Evolutionary conservation across 2,888 invertebrate species (phyloP).

Genomic region (Dicranocentrus wangi): DNA sequence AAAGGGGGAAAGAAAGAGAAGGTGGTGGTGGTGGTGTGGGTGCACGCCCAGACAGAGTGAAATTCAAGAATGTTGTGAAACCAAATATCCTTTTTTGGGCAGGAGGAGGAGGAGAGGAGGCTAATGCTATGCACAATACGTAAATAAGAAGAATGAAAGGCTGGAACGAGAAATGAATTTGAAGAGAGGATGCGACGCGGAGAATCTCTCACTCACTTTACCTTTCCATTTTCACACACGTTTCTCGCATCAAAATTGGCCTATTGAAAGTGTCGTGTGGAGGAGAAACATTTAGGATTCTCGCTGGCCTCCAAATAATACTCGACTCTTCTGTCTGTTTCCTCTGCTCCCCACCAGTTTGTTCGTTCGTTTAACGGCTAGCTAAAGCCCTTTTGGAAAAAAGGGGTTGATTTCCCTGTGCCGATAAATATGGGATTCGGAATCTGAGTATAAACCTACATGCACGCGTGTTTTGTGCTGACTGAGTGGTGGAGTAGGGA

Average conservation of each 20-base stretch:
- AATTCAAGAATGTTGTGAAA: slow-evolving; percentile 35
- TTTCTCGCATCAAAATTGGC: slow-evolving; percentile 63
- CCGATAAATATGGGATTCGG: no score
- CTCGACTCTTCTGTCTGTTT: no score
- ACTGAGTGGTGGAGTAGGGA: no score
- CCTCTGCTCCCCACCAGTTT: no score
- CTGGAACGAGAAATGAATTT: slow-evolving; percentile 46
- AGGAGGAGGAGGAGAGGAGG: no score
- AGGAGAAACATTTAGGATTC: slow-evolving; percentile 33
- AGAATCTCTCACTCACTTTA: slow-evolving; percentile 7
- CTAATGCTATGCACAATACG: slow-evolving; percentile 45
- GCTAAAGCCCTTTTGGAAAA: neutral
- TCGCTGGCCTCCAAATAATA: slow-evolving; percentile 24
- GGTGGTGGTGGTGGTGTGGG: slow-evolving; percentile 13
- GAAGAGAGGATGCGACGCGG: slow-evolving; percentile 6
- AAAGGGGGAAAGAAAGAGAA: neutral
- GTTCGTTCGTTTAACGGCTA: no score
- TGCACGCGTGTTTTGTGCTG: no score
- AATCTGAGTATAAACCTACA: no score
- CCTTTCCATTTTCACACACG: slow-evolving; percentile 39
- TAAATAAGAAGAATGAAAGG: slow-evolving; percentile 14
- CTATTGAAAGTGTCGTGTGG: slow-evolving; percentile 59
- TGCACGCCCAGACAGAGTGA: neutral
- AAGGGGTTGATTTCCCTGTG: neutral
- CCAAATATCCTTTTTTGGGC: no score